Evolutionary conservation across 2,888 invertebrate species (phyloP).

Genomic region (Pseudoips prasinana): DNA sequence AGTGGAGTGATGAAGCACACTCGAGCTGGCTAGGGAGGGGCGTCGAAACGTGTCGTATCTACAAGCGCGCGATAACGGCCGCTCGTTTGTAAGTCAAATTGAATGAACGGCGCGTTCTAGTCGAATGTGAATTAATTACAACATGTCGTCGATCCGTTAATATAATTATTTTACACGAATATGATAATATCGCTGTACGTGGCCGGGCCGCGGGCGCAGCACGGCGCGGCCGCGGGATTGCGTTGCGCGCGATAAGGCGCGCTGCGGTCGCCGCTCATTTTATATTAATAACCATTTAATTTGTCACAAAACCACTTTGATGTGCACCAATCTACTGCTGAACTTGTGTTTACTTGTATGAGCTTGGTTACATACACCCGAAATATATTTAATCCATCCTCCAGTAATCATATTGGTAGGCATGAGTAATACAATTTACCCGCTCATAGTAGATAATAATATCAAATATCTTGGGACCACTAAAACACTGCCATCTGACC

Average conservation of each 20-base stretch:
- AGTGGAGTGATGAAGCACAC: no score
- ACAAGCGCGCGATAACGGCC: slow-evolving; percentile 5
- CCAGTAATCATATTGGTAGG: no score
- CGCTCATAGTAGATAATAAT: no score
- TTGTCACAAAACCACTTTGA: slow-evolving; percentile 19
- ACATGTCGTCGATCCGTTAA: slow-evolving; percentile 1
- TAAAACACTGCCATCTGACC: no score
- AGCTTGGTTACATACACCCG: no score
- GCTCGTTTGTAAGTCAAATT: slow-evolving; percentile 9
- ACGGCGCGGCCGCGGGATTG: slow-evolving; percentile 1
- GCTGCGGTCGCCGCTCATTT: slow-evolving; percentile 16
- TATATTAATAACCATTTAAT: slow-evolving; percentile 29
- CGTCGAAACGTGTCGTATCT: slow-evolving; percentile 12
- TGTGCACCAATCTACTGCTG: no score
- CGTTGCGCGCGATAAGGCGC: slow-evolving; percentile 15
- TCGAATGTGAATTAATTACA: slow-evolving; percentile 1
- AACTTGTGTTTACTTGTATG: no score
- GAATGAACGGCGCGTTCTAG: slow-evolving; percentile 7
- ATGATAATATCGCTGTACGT: slow-evolving; percentile 6
- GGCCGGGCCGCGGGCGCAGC: slow-evolving; percentile 3
- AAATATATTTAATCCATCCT: no score
- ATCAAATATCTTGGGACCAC: no score
- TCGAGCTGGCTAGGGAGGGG: not conserved
- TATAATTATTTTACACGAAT: slow-evolving; percentile 9
- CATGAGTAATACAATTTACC: no score